Evolutionary conservation across 2,888 invertebrate genomes (phyloP).

Genomic region (Eupithecia subfuscata): DNA sequence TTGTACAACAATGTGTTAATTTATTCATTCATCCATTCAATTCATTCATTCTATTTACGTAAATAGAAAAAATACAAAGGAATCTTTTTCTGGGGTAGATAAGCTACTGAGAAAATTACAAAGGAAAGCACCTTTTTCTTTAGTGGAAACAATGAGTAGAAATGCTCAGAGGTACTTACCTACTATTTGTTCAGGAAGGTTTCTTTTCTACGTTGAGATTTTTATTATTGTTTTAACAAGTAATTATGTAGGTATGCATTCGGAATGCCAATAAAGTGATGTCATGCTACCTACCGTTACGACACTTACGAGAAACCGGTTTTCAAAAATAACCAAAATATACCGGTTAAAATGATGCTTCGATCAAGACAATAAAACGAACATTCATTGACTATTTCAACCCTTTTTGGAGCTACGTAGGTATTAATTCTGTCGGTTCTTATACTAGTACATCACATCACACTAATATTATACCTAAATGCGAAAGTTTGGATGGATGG

Average conservation of each 20-base stretch:
- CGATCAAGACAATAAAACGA: slow-evolving; percentile 3
- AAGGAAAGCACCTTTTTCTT: slow-evolving; percentile 10
- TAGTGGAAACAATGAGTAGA: slow-evolving; percentile 3
- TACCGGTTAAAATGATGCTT: neutral
- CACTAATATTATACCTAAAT: too few species aligned
- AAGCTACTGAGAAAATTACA: slow-evolving; percentile 15
- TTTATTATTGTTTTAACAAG: neutral
- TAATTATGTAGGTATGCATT: neutral
- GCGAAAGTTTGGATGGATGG: too few species aligned
- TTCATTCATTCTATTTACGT: too few species aligned
- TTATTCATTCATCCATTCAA: too few species aligned
- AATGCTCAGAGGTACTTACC: neutral
- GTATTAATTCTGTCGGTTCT: neutral
- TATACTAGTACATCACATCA: neutral
- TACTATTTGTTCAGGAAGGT: neutral
- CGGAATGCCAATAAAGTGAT: slow-evolving; percentile 23
- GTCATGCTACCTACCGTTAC: slow-evolving; percentile 33
- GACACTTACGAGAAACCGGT: slow-evolving; percentile 26
- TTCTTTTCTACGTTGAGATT: neutral
- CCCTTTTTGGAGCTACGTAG: neutral
- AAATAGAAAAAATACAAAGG: slow-evolving; percentile 2
- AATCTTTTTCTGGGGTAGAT: slow-evolving; percentile 8
- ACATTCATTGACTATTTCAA: neutral
- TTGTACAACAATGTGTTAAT: too few species aligned
- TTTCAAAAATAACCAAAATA: neutral